Evolutionary conservation across 2,888 invertebrate genomes (phyloP).

Genomic region (Endotricha flammealis): DNA sequence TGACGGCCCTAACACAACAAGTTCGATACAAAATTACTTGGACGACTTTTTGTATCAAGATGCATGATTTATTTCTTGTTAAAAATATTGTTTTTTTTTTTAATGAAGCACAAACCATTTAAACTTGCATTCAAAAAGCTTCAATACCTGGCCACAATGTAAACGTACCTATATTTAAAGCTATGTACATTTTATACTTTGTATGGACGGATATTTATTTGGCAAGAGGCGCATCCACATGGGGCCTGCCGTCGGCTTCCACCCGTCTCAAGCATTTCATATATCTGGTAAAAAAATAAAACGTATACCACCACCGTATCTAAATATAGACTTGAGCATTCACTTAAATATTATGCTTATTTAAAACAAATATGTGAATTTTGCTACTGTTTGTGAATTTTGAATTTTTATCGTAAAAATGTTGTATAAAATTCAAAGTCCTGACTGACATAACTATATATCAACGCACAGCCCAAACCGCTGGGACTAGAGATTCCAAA

Average conservation of each 20-base stretch:
- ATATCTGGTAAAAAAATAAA: constrained; percentile 54
- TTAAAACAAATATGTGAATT: too few species aligned
- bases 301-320: constrained; percentile 27
- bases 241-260: constrained; percentile 60
- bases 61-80: background rate
- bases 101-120: constrained; percentile 1
- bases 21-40: too few species aligned
- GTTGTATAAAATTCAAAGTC: too few species aligned
- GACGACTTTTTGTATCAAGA: too few species aligned
- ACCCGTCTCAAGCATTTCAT: constrained; percentile 50
- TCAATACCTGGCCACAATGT: constrained; percentile 49
- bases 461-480: too few species aligned
- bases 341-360: too few species aligned
- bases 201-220: constrained; percentile 49
- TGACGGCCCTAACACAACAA: too few species aligned
- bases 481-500: too few species aligned
- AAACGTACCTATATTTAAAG: constrained; percentile 70
- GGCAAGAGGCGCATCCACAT: constrained; percentile 46
- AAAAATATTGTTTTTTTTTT: background rate
- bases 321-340: too few species aligned
- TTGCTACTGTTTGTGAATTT: too few species aligned
- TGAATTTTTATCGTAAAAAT: too few species aligned
- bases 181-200: constrained; percentile 61
- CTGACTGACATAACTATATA: too few species aligned
- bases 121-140: constrained; percentile 18